Percentiles rank a stretch among this genome's conserved stretches.
phyloP scores from a whole-genome alignment of 1,140 invertebrate species.

The Bombus balteatus region DNA sequence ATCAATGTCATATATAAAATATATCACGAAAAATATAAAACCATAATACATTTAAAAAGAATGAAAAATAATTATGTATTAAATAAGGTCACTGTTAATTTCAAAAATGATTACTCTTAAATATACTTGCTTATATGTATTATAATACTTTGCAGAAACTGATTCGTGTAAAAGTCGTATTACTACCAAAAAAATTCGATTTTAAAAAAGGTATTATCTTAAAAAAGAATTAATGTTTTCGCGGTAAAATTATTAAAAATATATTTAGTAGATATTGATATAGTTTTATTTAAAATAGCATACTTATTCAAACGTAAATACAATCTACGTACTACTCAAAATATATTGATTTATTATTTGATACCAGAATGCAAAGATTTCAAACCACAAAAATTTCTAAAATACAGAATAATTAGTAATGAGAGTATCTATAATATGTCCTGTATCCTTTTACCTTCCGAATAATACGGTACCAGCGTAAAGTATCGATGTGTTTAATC shows the following conservation, averaged over 20 bases:
- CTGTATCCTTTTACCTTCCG: constrained; percentile 47
- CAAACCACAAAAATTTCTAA: constrained; percentile 41
- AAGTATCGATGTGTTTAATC: constrained; percentile 4
- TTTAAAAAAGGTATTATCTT: neutral
- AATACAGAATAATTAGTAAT: constrained; percentile 33
- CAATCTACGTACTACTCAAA: constrained; percentile 50
- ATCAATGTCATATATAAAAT: constrained; percentile 5
- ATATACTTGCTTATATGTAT: neutral
- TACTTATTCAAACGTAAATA: constrained; percentile 57
- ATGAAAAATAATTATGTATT: constrained; percentile 9
- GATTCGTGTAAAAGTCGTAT: neutral
- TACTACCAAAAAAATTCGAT: neutral
- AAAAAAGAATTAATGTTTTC: constrained; percentile 19
- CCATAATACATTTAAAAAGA: neutral
- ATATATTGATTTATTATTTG: constrained; percentile 48
- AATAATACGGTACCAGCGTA: constrained; percentile 38
- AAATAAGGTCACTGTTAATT: constrained; percentile 17
- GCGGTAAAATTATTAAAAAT: constrained; percentile 44
- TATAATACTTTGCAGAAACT: neutral
- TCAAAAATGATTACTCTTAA: constrained; percentile 23
- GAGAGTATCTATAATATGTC: constrained; percentile 41
- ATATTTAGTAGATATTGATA: constrained; percentile 29
- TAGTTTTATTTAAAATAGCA: constrained; percentile 55
- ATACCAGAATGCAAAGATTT: constrained; percentile 34
- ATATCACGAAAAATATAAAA: constrained; percentile 8